Base-by-base conservation (phyloP, 2,113 vertebrate genomes). In the Leucosticte australis region DNA sequence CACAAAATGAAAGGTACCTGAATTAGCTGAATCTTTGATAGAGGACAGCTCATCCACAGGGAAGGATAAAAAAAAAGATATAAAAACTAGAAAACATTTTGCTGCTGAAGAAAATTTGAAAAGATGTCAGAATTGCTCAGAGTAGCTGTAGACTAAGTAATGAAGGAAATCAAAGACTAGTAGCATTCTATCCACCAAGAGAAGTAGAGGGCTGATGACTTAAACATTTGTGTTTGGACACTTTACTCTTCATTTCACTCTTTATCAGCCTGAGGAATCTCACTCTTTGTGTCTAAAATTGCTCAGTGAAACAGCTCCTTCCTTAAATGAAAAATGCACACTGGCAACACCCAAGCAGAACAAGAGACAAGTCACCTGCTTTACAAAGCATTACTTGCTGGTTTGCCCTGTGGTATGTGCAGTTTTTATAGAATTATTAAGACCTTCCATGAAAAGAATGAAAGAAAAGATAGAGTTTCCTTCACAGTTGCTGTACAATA, bases 91-190 rank as follows among this genome's bases (percentile, higher is more conserved):
- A 89, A 88, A 88, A 37, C 11, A 21, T 64, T 93, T 88, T 85
- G 37, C 37, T 79, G 44, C 7, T 9, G 42, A 67, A 73, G 41
- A 74, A 90, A 39, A 67, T 39, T 90, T 90, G 78, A 84, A 67
- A n/a, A 94, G 0, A 33, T 33, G 65, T 93, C 87, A 93, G 23
- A 64, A 23, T 41, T 74, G 12, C 27, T 97, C 93, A 90, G 53
- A 33, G 19, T 55, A 95, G 75, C 35, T 75, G 22, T 63, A 74
- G 49, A 50, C 16, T 91, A 46, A 93, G 30, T 93, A 84, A 88
- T 42, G 11, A 52, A 57, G 83, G 97, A 98, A 98, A 98, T 93
- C 65, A 89, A 95, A 98, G 97, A 98, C 35, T 67, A 50, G 78
- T 73, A 97, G 92, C 89, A 87, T 42, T 92, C 59, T 81, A 50